phyloP scores from a whole-genome alignment of 2,113 vertebrate genomes.

The Prionailurus viverrinus region DNA sequence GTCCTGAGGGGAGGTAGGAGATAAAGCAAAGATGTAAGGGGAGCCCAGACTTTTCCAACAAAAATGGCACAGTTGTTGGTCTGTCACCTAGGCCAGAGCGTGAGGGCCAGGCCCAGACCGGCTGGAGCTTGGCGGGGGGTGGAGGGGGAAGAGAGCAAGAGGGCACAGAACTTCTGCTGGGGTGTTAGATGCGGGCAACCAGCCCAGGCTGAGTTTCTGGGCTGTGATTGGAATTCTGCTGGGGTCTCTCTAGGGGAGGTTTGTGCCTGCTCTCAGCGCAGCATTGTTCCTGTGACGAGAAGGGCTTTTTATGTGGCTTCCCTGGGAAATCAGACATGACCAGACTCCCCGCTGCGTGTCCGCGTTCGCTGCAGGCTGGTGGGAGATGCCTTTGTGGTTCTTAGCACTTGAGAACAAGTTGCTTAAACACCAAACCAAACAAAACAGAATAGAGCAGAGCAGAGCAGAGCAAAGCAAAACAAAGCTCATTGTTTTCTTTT shows the following conservation, averaged over 20 bases:
- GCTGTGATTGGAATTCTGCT: not conserved
- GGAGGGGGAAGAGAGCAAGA: accelerated
- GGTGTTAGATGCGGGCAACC: too few species aligned
- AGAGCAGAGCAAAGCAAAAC: not conserved
- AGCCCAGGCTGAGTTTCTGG: too few species aligned
- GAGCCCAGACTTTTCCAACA: not conserved
- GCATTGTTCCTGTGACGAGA: not conserved
- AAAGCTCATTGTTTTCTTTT: not conserved
- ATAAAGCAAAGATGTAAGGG: not conserved
- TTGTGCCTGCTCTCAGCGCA: not conserved
- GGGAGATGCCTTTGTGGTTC: not conserved
- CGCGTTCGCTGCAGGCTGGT: not conserved
- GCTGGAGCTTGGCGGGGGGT: too few species aligned
- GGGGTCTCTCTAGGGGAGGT: not conserved
- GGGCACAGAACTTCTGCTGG: too few species aligned
- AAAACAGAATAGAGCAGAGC: not conserved
- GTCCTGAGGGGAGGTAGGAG: accelerated
- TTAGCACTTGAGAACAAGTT: not conserved
- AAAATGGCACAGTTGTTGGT: too few species aligned
- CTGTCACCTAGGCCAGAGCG: not conserved
- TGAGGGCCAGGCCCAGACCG: not conserved
- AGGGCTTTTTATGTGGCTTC: not conserved
- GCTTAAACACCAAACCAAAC: not conserved
- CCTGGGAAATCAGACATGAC: not conserved
- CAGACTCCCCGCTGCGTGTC: not conserved